These are phyloP conservation scores for Stegophylla sp. DNA, from an alignment of 2,888 invertebrate species.

Conservation along the genomic window DNA sequence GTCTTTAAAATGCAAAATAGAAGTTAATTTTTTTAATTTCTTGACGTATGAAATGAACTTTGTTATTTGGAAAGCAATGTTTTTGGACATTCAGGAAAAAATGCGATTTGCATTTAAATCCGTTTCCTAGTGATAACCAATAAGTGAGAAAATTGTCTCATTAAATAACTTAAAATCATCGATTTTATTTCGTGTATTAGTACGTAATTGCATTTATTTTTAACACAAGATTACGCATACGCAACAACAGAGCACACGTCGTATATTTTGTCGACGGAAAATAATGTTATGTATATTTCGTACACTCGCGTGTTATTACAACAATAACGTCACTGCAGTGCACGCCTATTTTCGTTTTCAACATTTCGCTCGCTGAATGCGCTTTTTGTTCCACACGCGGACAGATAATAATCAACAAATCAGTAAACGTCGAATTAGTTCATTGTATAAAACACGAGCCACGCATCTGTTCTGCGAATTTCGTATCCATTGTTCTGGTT, in stretches of 20 bases:
- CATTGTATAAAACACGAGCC: slow-evolving; percentile 35
- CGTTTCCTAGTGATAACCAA: too few species aligned
- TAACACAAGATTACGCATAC: neutral
- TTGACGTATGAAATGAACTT: too few species aligned
- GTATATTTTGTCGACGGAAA: slow-evolving; percentile 3
- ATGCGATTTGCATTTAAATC: too few species aligned
- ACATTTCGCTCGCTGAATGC: slow-evolving; percentile 22
- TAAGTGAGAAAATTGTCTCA: neutral
- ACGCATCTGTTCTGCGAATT: slow-evolving; percentile 46
- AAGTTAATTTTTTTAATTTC: too few species aligned
- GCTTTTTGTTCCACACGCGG: neutral
- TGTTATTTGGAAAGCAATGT: too few species aligned
- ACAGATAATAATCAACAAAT: slow-evolving; percentile 41
- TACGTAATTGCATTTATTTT: neutral
- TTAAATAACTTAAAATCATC: neutral
- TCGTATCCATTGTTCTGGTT: slow-evolving; percentile 39
- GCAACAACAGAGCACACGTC: neutral
- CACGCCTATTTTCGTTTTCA: slow-evolving; percentile 31
- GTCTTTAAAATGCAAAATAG: too few species aligned
- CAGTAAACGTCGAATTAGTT: slow-evolving; percentile 40
- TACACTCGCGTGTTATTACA: neutral
- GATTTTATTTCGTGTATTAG: neutral
- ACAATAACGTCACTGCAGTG: too few species aligned
- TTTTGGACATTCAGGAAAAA: too few species aligned
- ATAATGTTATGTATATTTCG: slow-evolving; percentile 30